Evolutionary conservation across 2,797 vertebrate species (phyloP).

Genomic region (Schizopygopsis pylzovi): DNA sequence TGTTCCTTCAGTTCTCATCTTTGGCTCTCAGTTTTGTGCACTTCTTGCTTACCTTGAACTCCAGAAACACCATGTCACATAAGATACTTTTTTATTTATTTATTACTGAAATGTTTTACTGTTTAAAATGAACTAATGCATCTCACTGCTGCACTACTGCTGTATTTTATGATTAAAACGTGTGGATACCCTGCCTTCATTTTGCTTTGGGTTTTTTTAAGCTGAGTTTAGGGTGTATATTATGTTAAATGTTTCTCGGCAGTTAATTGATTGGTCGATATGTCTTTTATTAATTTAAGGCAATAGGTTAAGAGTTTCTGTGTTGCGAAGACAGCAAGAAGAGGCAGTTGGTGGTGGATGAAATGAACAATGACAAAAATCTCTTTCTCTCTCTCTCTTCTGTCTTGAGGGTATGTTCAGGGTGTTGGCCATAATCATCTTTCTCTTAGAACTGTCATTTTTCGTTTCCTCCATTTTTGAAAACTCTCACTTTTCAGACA

Average conservation of each 20-base stretch:
- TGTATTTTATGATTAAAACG: not conserved
- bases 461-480: not conserved
- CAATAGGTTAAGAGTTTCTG: not conserved
- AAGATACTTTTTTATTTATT: not conserved
- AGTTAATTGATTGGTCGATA: not conserved
- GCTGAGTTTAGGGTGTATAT: too few relatives aligned
- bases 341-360: not conserved
- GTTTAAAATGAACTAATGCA: not conserved
- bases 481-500: slow-evolving; percentile 18
- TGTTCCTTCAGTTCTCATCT: not conserved
- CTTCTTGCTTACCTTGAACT: not conserved
- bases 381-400: not conserved
- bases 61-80: not conserved
- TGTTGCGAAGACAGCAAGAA: not conserved
- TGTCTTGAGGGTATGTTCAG: slow-evolving; percentile 2
- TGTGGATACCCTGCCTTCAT: not conserved
- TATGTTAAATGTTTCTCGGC: not conserved
- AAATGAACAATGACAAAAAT: not conserved
- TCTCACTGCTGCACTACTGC: not conserved
- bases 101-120: not conserved
- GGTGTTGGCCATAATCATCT: slow-evolving; percentile 32
- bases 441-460: not conserved
- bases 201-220: not conserved
- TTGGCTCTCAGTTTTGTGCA: not conserved
- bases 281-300: not conserved